Conservation (phyloP, 2,113 vertebrate species). For the Nansenia antarctica region DNA sequence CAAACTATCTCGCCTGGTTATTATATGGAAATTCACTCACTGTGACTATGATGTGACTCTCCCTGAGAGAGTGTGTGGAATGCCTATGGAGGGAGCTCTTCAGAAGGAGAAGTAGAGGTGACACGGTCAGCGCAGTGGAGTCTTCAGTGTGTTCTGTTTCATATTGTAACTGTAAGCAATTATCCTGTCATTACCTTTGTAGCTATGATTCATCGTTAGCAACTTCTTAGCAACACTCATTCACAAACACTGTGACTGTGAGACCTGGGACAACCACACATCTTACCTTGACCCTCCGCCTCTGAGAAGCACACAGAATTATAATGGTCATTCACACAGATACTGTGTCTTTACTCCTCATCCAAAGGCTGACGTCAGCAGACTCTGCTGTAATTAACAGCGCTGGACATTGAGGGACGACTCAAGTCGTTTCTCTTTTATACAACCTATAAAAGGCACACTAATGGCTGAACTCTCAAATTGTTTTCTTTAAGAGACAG, state of each 20-base stretch:
- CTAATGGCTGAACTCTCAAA: constrained; percentile 70
- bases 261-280: not conserved
- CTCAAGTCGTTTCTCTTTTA: constrained; percentile 65
- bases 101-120: constrained; percentile 1
- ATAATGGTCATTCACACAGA: not conserved
- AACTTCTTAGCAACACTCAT: not conserved
- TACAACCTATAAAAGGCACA: constrained; percentile 61
- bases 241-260: not conserved
- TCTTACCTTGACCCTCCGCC: not conserved
- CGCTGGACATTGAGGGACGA: constrained; percentile 48
- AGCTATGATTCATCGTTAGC: too few species aligned
- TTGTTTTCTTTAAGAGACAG: constrained; percentile 50
- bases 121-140: not conserved
- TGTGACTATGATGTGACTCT: constrained; percentile 23
- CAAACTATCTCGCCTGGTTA: constrained; percentile 44
- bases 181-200: too few species aligned
- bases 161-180: too few species aligned
- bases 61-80: constrained; percentile 24
- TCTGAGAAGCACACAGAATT: not conserved
- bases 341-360: constrained; percentile 13
- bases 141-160: too few species aligned
- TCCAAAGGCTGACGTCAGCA: constrained; percentile 67
- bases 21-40: constrained; percentile 61
- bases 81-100: constrained; percentile 33
- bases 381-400: constrained; percentile 64